Base-by-base conservation (phyloP, 2,888 invertebrate species). In the Allolobophora icterica region DNA sequence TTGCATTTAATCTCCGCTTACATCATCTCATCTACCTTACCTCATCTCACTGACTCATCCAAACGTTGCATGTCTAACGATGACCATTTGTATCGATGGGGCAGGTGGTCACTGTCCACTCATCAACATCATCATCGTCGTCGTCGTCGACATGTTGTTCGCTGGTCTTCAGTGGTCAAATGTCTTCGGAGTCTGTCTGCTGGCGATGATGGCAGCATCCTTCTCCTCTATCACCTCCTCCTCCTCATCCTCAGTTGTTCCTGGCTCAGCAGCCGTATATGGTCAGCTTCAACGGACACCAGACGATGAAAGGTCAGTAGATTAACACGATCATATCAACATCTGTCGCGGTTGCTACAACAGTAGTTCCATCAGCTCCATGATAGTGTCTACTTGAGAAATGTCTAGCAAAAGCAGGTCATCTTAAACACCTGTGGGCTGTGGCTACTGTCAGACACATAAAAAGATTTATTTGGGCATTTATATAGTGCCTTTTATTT, bases 21-120 rank as follows among this genome's bases (percentile, higher is more conserved):
- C 52, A 71, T 71, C 89, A 24, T 34, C 34, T 40, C 71, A 71
- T 71, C 30, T 71, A 30, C 8, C 71, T n/a, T 17, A n/a, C 13
- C n/a, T 71, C n/a, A n/a, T 71, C 71, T 71, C 71, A 71, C 52
- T 21, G 52, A 52, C 71, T 71, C 71, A 71, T 71, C 11, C 11
- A 71, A 71, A n/a, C 71, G n/a, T 71, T n/a, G 71, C 71, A 71
- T 71, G n/a, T 71, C 71, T n/a, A 71, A 71, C 71, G 71, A 71
- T n/a, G 71, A 71, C 71, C 71, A 71, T 71, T 52, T 71, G 71
- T n/a, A 13, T 71, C 1, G n/a, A 52, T 52, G 52, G 52, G 52
- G 52, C n/a, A n/a, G 71, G 71, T 71, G 71, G 30, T 71, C 71
- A n/a, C 8, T 71, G 71, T 71, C 71, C 30, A 71, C 71, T 71